These are phyloP conservation scores for Drosophila falleni DNA, from an alignment of 2,888 invertebrate genomes.

Conservation along the genomic window DNA sequence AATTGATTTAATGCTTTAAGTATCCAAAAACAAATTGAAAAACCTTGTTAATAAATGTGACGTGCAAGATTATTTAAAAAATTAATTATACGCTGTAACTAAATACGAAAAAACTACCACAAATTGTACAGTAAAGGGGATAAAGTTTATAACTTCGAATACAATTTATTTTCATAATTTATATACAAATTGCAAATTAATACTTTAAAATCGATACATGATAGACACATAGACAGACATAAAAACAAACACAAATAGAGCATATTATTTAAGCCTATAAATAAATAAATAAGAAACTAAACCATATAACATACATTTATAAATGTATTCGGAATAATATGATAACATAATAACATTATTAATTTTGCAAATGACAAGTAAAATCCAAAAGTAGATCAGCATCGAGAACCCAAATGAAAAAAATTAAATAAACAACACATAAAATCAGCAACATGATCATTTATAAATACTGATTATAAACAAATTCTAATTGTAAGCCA, in stretches of 20 bases:
- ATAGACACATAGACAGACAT: slow-evolving; percentile 28
- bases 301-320: slow-evolving; percentile 63
- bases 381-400: slow-evolving; percentile 62
- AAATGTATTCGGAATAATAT: slow-evolving; percentile 58
- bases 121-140: slow-evolving; percentile 72
- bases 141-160: slow-evolving; percentile 75
- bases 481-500: slow-evolving; percentile 74
- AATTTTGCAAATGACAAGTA: slow-evolving; percentile 54
- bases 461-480: slow-evolving; percentile 70
- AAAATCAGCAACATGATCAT: slow-evolving; percentile 52
- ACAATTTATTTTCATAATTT: slow-evolving; percentile 81
- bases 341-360: slow-evolving; percentile 34
- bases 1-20: slow-evolving; percentile 69
- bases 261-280: slow-evolving; percentile 71
- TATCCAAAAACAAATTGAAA: slow-evolving; percentile 46
- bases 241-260: slow-evolving; percentile 55
- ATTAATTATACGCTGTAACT: slow-evolving; percentile 62
- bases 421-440: slow-evolving; percentile 22
- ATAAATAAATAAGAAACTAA: slow-evolving; percentile 57
- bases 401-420: slow-evolving; percentile 40
- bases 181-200: slow-evolving; percentile 62
- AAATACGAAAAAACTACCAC: slow-evolving; percentile 40
- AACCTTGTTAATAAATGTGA: slow-evolving; percentile 71
- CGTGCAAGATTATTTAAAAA: slow-evolving; percentile 73
- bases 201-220: slow-evolving; percentile 52